Evolutionary conservation across 2,113 vertebrate species (phyloP), one percentile per base, ranked within the genome.

Genomic region (Corythoichthys haematopterus): DNA sequence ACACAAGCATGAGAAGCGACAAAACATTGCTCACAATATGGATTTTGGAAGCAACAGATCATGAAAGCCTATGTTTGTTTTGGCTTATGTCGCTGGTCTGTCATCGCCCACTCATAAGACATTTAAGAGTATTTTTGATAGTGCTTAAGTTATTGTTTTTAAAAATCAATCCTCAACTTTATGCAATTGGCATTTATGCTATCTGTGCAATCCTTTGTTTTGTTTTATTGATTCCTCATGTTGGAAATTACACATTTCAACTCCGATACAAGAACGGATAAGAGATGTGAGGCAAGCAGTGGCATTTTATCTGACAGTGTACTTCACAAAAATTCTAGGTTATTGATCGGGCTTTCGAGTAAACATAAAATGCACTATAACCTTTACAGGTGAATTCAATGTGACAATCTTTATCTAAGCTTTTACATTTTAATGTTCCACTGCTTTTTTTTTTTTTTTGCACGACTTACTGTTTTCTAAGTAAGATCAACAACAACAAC

Each of bases 101-200:
- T 35, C 52, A 38, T 70, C 48, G 71, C 74, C 75, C 37, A 75
- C 69, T 66, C 68, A 71, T 74, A 78, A 64, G n/a, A 69, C 33
- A 36, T 37, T 6, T 35, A 12, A 57, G 33, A 13, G 53, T 56
- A 57, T 72, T 78, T 79, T 84, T 79, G 37, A 76, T 72, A 65
- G 38, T 33, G 48, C 35, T 58, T 82, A 81, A 86, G 61, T 84
- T 84, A 82, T 77, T 79, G 64, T 60, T 63, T 68, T 33, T 59
- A 33, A 61, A 48, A 72, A 10, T 48, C 33, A 16, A 45, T 74
- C 65, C 3, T 70, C 6, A 46, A 37, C 48, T 43, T 70, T 9
- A 35, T 80, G 64, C 73, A 79, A 62, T 63, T 69, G 71, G 51
- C 62, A 67, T 74, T 46, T 55, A 40, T 68, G 65, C 35, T 38